Evolutionary conservation across 2,113 vertebrate species (phyloP), one percentile per base, ranked within the genome.

Genomic region (Amphilophus citrinellus): DNA sequence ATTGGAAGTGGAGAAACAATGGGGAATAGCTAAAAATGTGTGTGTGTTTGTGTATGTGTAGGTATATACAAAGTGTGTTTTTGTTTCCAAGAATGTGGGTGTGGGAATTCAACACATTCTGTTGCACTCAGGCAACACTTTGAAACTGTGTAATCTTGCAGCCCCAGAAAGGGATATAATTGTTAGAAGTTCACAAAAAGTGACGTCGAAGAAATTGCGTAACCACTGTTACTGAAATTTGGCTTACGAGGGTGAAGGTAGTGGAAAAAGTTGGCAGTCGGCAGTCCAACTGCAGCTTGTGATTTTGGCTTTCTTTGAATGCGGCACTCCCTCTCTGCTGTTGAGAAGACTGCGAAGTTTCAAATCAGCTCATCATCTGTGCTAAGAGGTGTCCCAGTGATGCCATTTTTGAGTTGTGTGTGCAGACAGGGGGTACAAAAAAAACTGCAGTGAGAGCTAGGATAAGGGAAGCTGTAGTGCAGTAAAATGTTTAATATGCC

Each of bases 21-120:
- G 24, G 84, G 84, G 57, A 87, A 75, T 30, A 8, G 58, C 80
- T 90, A 89, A 88, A 88, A 92, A 88, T 27, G 27, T 90, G 87
- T 68, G 77, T 39, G 11, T 66, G 35, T 77, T 63, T 83, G 63
- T 58, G 84, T 60, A 24, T 77, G 56, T 83, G 57, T 18, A 76
- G 60, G 53, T 84, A 58, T 18, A 79, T 17, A 62, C 37, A 39
- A 60, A 79, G 24, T 86, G 59, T 61, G 75, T 47, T 10, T 84
- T 73, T 82, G 59, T 83, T 47, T 63, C 35, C 42, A 71, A 53
- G 58, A 73, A 68, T n/a, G 79, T 79, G 63, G 60, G 84, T 91
- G 89, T 92, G 84, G 84, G 91, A 89, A 90, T 84, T 80, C 68
- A 85, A 81, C 83, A 84, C 83, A 80, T 84, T 57, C 39, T 77